phyloP scores from a whole-genome alignment of 2,113 vertebrate species.

The Hemicordylus capensis region DNA sequence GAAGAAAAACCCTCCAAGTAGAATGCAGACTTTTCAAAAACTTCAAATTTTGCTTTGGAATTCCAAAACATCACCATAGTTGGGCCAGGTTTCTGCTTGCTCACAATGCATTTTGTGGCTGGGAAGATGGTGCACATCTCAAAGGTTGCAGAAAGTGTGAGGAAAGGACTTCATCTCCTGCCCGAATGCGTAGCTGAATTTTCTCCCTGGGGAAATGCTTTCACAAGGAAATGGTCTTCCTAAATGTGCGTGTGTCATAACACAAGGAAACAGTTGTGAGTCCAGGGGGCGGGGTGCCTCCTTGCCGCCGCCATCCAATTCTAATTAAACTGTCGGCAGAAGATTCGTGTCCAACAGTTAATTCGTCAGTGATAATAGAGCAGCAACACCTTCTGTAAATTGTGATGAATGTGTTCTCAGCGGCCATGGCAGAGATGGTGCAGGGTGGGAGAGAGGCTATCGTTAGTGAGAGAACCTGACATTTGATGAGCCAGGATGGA shows the following conservation, averaged over 20 bases:
- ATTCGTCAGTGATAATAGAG: background rate
- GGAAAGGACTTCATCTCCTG: too few relatives aligned
- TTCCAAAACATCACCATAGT: too few relatives aligned
- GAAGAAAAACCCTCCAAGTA: too few relatives aligned
- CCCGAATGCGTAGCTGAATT: too few relatives aligned
- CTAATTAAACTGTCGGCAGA: slow-evolving; percentile 6
- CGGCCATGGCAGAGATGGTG: too few relatives aligned
- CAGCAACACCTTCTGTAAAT: background rate
- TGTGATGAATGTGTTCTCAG: background rate
- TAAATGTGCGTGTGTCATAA: background rate
- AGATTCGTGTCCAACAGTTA: background rate
- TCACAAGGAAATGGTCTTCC: background rate
- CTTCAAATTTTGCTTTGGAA: too few relatives aligned
- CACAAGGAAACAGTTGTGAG: background rate
- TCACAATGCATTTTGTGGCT: too few relatives aligned
- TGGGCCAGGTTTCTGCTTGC: too few relatives aligned
- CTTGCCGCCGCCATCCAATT: background rate
- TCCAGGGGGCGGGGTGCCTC: background rate
- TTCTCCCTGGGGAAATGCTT: too few relatives aligned
- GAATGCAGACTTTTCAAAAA: too few relatives aligned
- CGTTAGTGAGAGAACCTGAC: background rate
- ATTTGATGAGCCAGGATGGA: background rate
- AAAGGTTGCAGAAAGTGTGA: too few relatives aligned
- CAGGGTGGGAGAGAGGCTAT: background rate
- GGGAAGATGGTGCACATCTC: too few relatives aligned